Base-by-base conservation (phyloP, 2,113 vertebrate species). In the Tiliqua scincoides region DNA sequence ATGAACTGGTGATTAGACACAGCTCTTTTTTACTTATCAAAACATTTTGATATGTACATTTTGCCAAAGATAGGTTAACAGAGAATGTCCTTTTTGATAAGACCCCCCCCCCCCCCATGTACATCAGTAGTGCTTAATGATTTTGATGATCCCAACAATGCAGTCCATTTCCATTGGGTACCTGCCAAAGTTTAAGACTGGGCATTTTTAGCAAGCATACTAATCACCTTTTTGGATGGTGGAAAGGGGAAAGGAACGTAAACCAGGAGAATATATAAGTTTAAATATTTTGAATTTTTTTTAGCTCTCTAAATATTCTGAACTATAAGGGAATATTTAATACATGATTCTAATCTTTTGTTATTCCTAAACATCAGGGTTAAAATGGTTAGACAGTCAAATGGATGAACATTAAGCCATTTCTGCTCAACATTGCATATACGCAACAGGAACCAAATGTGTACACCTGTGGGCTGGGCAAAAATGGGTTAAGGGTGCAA, bases 231-330 rank as follows among this genome's bases (percentile, higher is more conserved):
- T 71, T 35, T 32, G n/a, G 18, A 11, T 35, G 27, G 23, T 30
- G 30, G 6, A 8, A n/a, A n/a, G n/a, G n/a, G n/a, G n/a, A n/a
- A n/a, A n/a, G n/a, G n/a, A n/a, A n/a, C n/a, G n/a, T n/a, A n/a
- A 67, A 8, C 27, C 43, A 48, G 43, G 43, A 32, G 18, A 17
- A n/a, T 27, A 75, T 15, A 52, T 15, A 11, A 30, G 14, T 54
- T n/a, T 11, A 17, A 54, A 30, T 30, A 79, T 88, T 15, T 23
- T 25, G n/a, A 52, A 77, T 23, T 68, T 61, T 48, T 48, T 48
- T 48, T 48, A 48, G 43, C 43, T 48, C 4, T 91, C 81, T 57
- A 78, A 48, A 17, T 88, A 72, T 72, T 78, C 87, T 79, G 7
- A 57, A 57, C 18, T 32, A 21, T 17, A 57, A 11, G 8, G 15